Percentiles rank a stretch among this genome's conserved stretches.
Evolutionary conservation across 1,140 invertebrate species (phyloP).

Genomic region (Phocides pigmalion): DNA sequence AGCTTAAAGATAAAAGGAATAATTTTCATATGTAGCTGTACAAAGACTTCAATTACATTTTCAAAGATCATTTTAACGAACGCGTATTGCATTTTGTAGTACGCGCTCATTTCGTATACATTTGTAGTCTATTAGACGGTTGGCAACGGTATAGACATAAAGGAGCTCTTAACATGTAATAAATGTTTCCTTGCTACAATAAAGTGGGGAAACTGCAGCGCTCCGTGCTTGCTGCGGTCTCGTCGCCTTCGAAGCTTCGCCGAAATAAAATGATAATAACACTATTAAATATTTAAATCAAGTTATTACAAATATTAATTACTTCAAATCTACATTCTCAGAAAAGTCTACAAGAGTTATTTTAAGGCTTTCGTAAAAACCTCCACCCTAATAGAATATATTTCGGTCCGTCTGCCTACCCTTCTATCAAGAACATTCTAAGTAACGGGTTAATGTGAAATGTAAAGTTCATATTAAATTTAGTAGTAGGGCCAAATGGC

Average conservation of each 20-base stretch:
- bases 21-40: neutral
- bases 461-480: too few species aligned
- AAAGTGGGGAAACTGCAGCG: constrained; percentile 64
- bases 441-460: too few species aligned
- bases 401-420: too few species aligned
- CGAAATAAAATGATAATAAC: constrained; percentile 51
- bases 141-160: constrained; percentile 72
- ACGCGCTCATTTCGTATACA: constrained; percentile 44
- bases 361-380: too few species aligned
- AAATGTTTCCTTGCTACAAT: constrained; percentile 73
- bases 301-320: neutral
- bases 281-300: constrained; percentile 16
- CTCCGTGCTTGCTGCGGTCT: constrained; percentile 47
- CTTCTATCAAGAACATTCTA: too few species aligned
- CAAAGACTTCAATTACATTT: neutral
- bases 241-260: constrained; percentile 54
- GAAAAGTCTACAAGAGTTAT: too few species aligned
- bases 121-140: constrained; percentile 63
- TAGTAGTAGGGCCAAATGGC: too few species aligned
- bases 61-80: constrained; percentile 16
- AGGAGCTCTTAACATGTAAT: constrained; percentile 75
- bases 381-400: too few species aligned
- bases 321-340: too few species aligned
- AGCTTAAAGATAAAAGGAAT: neutral
- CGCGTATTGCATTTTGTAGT: constrained; percentile 26